These are phyloP conservation scores for Calycopis cecrops DNA, from an alignment of 1,140 invertebrate genomes.

Conservation along the genomic window DNA sequence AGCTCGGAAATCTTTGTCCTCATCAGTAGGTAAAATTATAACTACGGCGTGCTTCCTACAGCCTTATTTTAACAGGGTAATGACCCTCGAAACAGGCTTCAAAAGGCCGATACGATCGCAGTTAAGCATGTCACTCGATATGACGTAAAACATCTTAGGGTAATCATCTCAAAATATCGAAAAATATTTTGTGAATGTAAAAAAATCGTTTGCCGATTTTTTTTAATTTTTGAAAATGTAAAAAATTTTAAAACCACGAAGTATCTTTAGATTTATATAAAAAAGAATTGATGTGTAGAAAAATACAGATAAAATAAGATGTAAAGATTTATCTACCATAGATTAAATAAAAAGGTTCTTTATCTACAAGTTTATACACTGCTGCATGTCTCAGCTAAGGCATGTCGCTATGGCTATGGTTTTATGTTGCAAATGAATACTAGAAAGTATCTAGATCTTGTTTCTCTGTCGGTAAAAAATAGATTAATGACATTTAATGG, in stretches of 20 bases:
- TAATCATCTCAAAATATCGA: background rate
- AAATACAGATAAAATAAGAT: too few relatives aligned
- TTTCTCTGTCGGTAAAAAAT: slow-evolving; percentile 3
- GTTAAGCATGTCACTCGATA: slow-evolving; percentile 2
- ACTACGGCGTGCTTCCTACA: background rate
- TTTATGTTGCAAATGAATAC: slow-evolving; percentile 10
- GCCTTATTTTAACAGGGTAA: slow-evolving; percentile 6
- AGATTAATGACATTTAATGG: slow-evolving; percentile 10
- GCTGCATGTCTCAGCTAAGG: background rate
- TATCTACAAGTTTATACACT: background rate
- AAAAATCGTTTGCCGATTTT: too few relatives aligned
- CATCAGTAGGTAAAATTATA: background rate
- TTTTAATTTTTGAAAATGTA: too few relatives aligned
- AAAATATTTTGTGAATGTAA: too few relatives aligned
- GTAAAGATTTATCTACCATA: too few relatives aligned
- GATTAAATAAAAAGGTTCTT: background rate
- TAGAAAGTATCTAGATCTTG: slow-evolving; percentile 2
- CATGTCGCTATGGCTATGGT: background rate
- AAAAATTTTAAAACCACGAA: too few relatives aligned
- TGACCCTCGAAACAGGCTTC: slow-evolving; percentile 7
- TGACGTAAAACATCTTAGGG: background rate
- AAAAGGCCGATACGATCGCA: slow-evolving; percentile 5
- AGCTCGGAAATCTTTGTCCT: too few relatives aligned
- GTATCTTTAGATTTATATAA: too few relatives aligned
- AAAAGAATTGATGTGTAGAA: too few relatives aligned